A percentile compares a stretch with the other conserved stretches of the same genome.
phyloP scores from a whole-genome alignment of 2,888 invertebrate species.

The Leptinotarsa juncta region DNA sequence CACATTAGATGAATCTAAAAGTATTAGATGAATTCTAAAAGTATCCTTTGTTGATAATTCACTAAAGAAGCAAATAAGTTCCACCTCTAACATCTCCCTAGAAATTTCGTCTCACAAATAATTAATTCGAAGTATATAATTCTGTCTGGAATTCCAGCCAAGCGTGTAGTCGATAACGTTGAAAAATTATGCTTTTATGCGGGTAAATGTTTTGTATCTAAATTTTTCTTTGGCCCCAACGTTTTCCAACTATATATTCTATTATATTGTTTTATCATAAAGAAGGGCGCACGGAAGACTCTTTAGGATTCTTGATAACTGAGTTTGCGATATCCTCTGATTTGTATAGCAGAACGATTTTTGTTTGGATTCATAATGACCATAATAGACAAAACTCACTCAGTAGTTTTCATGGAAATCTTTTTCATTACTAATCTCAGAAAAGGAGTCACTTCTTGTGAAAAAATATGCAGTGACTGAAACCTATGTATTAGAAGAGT shows the following conservation, averaged over 20 bases:
- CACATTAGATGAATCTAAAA: too few relatives aligned
- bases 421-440: too few relatives aligned
- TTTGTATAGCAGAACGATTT: too few relatives aligned
- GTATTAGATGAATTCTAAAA: too few relatives aligned
- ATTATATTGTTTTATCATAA: slow-evolving; percentile 9
- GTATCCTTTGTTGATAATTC: not conserved
- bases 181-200: slow-evolving; percentile 35
- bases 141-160: slow-evolving; percentile 45
- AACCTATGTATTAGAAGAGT: too few relatives aligned
- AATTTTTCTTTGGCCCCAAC: slow-evolving; percentile 13
- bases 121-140: slow-evolving; percentile 51
- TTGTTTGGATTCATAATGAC: too few relatives aligned
- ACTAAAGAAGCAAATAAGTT: not conserved
- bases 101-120: slow-evolving; percentile 53
- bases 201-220: slow-evolving; percentile 20
- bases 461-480: too few relatives aligned
- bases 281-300: not conserved
- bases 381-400: too few relatives aligned
- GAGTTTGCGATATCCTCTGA: not conserved
- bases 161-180: slow-evolving; percentile 44
- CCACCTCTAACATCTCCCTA: slow-evolving; percentile 1
- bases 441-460: too few relatives aligned
- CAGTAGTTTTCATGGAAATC: too few relatives aligned
- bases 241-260: not conserved
- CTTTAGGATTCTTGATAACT: not conserved